Conservation (phyloP, 30 jellyfish, hydroid and myxozoan species). For the Hydractinia echinata region DNA sequence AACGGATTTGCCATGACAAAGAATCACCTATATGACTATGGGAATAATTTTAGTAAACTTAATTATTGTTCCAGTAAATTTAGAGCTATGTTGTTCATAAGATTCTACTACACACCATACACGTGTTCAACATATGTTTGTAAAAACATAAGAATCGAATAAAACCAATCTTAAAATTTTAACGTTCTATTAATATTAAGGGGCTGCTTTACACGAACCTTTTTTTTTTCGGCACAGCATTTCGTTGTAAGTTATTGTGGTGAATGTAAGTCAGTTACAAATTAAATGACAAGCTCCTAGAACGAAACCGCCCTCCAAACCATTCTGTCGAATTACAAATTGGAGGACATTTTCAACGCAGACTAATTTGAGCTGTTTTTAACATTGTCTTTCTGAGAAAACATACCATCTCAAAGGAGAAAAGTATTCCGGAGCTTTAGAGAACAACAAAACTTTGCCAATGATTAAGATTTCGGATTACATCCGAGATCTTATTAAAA, state of each 20-base stretch:
- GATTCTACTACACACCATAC: not conserved
- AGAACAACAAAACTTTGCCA: too few species aligned
- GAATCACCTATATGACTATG: too few species aligned
- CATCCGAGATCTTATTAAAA: too few species aligned
- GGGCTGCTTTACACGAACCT: not conserved
- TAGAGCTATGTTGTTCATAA: not conserved
- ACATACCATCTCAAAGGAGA: not conserved
- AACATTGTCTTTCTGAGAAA: not conserved
- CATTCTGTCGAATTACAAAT: constrained; percentile 4
- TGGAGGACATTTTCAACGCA: constrained; percentile 8
- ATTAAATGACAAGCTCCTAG: not conserved
- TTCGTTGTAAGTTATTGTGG: not conserved
- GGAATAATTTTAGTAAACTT: too few species aligned
- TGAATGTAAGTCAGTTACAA: not conserved
- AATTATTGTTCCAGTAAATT: not conserved
- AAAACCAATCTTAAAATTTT: not conserved
- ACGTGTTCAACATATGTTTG: not conserved
- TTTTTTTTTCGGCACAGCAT: not conserved
- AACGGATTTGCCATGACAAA: too few species aligned
- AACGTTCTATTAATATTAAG: not conserved
- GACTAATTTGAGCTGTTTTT: not conserved
- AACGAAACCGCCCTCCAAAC: not conserved
- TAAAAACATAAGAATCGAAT: not conserved
- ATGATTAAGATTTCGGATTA: too few species aligned
- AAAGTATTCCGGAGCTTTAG: too few species aligned